These are phyloP conservation scores for Orgyia antiqua DNA, from an alignment of 2,888 invertebrate species.

Conservation along the genomic window DNA sequence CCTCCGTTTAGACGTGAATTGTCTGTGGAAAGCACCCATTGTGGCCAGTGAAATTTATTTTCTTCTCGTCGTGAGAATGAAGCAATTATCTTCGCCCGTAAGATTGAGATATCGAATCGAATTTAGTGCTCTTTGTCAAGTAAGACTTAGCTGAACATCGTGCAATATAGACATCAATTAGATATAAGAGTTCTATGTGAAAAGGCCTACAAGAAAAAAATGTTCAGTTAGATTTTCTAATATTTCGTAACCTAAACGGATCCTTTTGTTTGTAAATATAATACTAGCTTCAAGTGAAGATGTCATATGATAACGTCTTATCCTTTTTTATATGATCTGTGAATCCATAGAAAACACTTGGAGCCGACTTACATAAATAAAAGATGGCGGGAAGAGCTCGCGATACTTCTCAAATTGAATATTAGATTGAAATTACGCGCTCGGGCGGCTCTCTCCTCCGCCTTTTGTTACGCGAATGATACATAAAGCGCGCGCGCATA, in stretches of 20 bases:
- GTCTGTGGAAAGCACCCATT: conserved; percentile 62
- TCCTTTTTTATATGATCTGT: conserved; percentile 39
- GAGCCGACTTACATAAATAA: conserved; percentile 61
- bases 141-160: conserved; percentile 18
- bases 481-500: conserved; percentile 75
- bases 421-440: conserved; percentile 77
- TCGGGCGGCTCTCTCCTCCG: conserved; percentile 65
- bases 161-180: conserved; percentile 19
- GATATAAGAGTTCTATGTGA: conserved; percentile 7
- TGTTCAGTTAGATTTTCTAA: conserved; percentile 1
- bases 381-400: conserved; percentile 58
- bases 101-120: conserved; percentile 50
- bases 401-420: conserved; percentile 73
- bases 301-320: conserved; percentile 26
- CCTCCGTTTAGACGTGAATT: conserved; percentile 55
- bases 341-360: conserved; percentile 51
- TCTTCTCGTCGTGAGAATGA: conserved; percentile 58
- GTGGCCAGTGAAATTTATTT: conserved; percentile 62
- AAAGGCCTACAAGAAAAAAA: conserved; percentile 1
- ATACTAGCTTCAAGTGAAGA: too few species aligned
- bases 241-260: conserved; percentile 1
- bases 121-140: conserved; percentile 43
- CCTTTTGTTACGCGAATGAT: conserved; percentile 71
- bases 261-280: too few species aligned
- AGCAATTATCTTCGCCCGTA: conserved; percentile 54